phyloP scores from a whole-genome alignment of 1,140 invertebrate genomes.

The Stegodyphus dumicola region DNA sequence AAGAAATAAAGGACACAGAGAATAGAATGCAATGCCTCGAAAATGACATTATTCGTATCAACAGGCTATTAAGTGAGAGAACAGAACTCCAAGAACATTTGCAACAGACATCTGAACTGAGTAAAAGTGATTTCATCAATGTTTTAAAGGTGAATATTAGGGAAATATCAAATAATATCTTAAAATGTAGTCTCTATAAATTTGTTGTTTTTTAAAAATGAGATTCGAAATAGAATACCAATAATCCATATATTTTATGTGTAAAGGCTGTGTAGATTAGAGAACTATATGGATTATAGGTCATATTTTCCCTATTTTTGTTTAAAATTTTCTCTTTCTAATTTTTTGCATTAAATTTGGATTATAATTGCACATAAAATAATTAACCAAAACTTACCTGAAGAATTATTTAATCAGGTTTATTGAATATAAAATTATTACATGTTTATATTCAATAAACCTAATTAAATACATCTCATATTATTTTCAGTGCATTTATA shows the following conservation, averaged over 20 bases:
- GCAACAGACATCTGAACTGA: constrained; percentile 7
- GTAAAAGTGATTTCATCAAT: constrained; percentile 39
- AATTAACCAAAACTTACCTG: too few relatives aligned
- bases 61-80: constrained; percentile 22
- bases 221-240: neutral
- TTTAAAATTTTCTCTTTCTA: neutral
- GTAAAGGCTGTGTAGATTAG: neutral
- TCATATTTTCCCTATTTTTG: neutral
- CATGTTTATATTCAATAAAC: too few relatives aligned
- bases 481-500: too few relatives aligned
- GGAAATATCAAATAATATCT: neutral
- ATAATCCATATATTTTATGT: neutral
- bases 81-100: constrained; percentile 29
- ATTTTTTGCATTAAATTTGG: neutral
- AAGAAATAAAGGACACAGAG: constrained; percentile 36
- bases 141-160: constrained; percentile 30
- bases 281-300: neutral
- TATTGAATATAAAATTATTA: too few relatives aligned
- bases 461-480: too few relatives aligned
- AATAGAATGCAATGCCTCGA: constrained; percentile 20
- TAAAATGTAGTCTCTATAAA: neutral
- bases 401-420: too few relatives aligned
- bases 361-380: too few relatives aligned
- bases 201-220: neutral
- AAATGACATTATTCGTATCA: constrained; percentile 23